phyloP scores from a whole-genome alignment of 1,140 invertebrate species.

The Apolygus lucorum region DNA sequence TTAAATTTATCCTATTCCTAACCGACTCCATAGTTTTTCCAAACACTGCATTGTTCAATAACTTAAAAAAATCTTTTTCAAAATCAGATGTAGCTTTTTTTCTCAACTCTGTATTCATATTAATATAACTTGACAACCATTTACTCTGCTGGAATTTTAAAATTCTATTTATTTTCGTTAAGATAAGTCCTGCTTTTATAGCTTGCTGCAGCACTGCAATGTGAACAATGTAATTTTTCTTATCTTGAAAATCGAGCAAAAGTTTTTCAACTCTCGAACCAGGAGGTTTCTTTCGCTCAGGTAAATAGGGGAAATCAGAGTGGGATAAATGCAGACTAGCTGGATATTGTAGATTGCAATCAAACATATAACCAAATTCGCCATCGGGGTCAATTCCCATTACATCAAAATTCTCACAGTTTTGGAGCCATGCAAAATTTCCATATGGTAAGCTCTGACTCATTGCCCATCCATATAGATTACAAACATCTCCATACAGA shows the following conservation, averaged over 20 bases:
- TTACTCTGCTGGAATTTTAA: slow-evolving; percentile 36
- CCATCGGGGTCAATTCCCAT: background rate
- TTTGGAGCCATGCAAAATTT: slow-evolving; percentile 18
- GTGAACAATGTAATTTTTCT: background rate
- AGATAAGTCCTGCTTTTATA: slow-evolving; percentile 33
- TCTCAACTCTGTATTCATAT: slow-evolving; percentile 35
- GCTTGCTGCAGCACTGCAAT: background rate
- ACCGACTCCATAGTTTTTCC: slow-evolving; percentile 38
- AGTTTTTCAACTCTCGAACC: background rate
- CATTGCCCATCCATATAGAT: slow-evolving; percentile 39
- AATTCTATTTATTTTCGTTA: slow-evolving; percentile 38
- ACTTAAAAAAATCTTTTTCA: slow-evolving; percentile 39
- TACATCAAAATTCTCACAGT: background rate
- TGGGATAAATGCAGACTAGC: background rate
- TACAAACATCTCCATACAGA: slow-evolving; percentile 38
- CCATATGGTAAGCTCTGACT: too few relatives aligned
- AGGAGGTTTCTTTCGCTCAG: too few relatives aligned
- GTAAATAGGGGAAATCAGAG: background rate
- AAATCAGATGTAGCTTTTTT: slow-evolving; percentile 35
- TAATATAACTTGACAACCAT: slow-evolving; percentile 38
- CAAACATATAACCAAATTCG: background rate
- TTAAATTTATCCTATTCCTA: slow-evolving; percentile 38
- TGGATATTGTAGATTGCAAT: background rate
- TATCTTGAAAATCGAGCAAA: background rate
- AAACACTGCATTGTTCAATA: too few relatives aligned